Evolutionary conservation across 2,113 vertebrate genomes (phyloP), one percentile per base, ranked within the genome.

Genomic region (Lagopus muta): DNA sequence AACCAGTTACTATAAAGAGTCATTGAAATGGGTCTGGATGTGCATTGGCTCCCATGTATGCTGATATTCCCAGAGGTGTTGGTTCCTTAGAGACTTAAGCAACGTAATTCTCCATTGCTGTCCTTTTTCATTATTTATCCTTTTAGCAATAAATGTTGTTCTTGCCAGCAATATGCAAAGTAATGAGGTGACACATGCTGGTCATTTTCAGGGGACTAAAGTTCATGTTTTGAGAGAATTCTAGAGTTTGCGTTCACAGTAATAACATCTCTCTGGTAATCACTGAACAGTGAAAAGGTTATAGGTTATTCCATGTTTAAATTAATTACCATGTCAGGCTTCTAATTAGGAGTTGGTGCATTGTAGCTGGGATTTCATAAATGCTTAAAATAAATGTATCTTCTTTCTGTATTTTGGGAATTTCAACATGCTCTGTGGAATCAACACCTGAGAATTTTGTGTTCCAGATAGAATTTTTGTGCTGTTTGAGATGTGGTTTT

Each of bases 261-360:
- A 71, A 91, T 93, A 95, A 78, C 72, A 86, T 92, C 90, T 91
- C 88, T 88, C 89, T 81, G 42, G 76, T 83, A 78, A 94, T 95
- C 91, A 90, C 43, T 75, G 88, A 96, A 85, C 78, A 95, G 76
- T 90, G 89, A 61, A 92, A 94, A 94, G 88, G 96, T 90, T 94
- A 72, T 61, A 79, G 94, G 82, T 89, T 86, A 69, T 81, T 93
- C 65, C 0, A 0, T 86, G 82, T 86, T 94, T 86, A 92, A 93
- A 90, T 93, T 95, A 94, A 94, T 94, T 92, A 78, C 76, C 4
- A 5, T 90, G 93, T 91, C 91, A 92, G 76, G 27, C 82, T 90
- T 83, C 76, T 94, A 88, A 92, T 92, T 91, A 92, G 52, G 69
- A 83, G 30, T 27, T 92, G 61, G 47, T 77, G 4, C 67, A 3